Conservation (phyloP, 2,888 invertebrate genomes). For the Dryobota labecula region DNA sequence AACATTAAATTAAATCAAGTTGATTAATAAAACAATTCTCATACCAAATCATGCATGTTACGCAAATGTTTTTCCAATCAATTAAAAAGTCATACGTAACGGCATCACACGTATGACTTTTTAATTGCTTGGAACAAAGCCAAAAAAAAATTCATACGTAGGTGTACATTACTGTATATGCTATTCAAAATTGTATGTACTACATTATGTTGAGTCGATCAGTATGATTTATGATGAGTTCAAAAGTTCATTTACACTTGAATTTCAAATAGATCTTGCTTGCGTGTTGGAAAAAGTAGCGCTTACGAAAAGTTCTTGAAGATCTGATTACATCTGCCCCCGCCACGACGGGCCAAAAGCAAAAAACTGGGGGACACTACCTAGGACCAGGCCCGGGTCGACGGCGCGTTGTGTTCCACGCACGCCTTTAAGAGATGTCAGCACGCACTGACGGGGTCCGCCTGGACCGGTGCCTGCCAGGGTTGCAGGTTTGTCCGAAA, state of each 20-base stretch:
- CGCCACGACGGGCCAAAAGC: too few relatives aligned
- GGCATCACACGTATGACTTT: too few relatives aligned
- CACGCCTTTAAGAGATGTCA: too few relatives aligned
- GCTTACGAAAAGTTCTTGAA: background rate
- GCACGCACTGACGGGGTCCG: too few relatives aligned
- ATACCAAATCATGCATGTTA: conserved; percentile 8
- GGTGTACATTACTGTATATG: conserved; percentile 51
- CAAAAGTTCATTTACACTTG: conserved; percentile 25
- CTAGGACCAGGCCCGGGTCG: too few relatives aligned
- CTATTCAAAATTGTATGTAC: conserved; percentile 19
- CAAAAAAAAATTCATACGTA: conserved; percentile 73
- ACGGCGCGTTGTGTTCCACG: too few relatives aligned
- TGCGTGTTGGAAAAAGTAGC: background rate
- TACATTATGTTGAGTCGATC: conserved; percentile 17
- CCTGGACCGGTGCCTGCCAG: too few relatives aligned
- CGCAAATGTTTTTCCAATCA: conserved; percentile 45
- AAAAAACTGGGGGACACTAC: too few relatives aligned
- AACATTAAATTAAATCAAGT: too few relatives aligned
- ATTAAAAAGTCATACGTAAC: too few relatives aligned
- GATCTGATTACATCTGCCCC: too few relatives aligned
- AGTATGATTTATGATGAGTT: conserved; percentile 27
- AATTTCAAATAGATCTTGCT: background rate
- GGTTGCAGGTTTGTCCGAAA: too few relatives aligned
- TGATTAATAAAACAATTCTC: conserved; percentile 10
- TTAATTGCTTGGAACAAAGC: conserved; percentile 83